phyloP scores from a whole-genome alignment of 2,888 invertebrate genomes.

The Adela reaumurella region DNA sequence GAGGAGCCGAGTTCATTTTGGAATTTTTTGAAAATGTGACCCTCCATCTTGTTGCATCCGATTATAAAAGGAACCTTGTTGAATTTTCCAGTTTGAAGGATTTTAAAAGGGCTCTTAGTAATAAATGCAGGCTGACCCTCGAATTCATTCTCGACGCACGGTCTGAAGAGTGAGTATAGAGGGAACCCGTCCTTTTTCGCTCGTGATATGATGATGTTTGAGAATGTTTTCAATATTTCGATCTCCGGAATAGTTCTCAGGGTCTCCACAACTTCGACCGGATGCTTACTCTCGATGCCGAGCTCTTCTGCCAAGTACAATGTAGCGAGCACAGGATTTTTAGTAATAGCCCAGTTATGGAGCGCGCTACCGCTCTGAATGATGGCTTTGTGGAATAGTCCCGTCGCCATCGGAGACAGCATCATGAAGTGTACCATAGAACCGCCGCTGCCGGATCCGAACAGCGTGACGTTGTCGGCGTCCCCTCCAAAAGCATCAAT shows the following conservation, averaged over 20 bases:
- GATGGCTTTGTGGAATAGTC: constrained; percentile 44
- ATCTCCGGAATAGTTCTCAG: neutral
- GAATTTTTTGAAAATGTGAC: constrained; percentile 23
- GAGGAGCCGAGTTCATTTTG: constrained; percentile 18
- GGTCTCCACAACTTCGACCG: neutral
- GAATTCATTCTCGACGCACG: constrained; percentile 39
- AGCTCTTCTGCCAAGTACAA: constrained; percentile 28
- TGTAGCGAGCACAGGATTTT: constrained; percentile 28
- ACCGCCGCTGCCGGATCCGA: constrained; percentile 44
- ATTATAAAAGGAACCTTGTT: constrained; percentile 44
- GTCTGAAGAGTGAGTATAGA: constrained; percentile 24
- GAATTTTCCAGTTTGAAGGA: constrained; percentile 37
- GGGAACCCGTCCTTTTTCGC: neutral
- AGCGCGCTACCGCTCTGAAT: constrained; percentile 43
- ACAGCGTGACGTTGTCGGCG: constrained; percentile 42
- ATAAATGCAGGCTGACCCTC: constrained; percentile 42
- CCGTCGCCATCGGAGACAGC: constrained; percentile 44
- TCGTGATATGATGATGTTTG: neutral
- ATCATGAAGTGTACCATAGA: constrained; percentile 44
- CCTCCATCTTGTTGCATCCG: constrained; percentile 39
- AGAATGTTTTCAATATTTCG: neutral
- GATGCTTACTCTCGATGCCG: constrained; percentile 17
- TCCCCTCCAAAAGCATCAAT: constrained; percentile 42
- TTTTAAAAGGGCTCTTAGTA: constrained; percentile 30
- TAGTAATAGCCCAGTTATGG: constrained; percentile 35